A percentile compares a stretch with the other conserved stretches of the same genome.
Conservation (phyloP, 2,113 vertebrate species). For the Prunella himalayana region DNA sequence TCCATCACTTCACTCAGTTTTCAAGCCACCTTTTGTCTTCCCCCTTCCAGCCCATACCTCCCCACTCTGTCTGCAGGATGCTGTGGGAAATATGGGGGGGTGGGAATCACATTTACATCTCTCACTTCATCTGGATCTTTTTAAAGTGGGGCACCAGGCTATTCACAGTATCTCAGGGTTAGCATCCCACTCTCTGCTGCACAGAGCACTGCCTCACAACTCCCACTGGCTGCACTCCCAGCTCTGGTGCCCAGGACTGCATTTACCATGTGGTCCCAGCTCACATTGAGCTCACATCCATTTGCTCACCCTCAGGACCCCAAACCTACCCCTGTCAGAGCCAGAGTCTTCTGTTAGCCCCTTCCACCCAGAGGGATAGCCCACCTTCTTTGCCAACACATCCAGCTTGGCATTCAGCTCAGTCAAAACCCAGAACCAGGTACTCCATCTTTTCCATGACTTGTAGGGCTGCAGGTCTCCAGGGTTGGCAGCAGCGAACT, state of each 20-base stretch:
- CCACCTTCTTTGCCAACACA: background rate
- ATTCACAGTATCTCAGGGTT: background rate
- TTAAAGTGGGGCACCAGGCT: background rate
- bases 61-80: background rate
- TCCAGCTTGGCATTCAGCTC: background rate
- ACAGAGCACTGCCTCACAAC: background rate
- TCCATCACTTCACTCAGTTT: background rate
- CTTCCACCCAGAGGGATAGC: background rate
- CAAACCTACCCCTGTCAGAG: background rate
- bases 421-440: fast-evolving
- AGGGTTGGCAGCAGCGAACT: fast-evolving
- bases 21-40: background rate
- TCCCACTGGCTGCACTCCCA: background rate
- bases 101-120: background rate
- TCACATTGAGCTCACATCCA: background rate
- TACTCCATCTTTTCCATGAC: background rate
- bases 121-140: background rate
- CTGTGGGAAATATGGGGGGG: background rate
- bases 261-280: background rate
- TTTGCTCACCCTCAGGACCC: background rate
- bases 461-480: fast-evolving
- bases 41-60: background rate
- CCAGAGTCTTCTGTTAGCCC: background rate
- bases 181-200: background rate
- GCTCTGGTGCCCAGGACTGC: background rate